phyloP scores from a whole-genome alignment of 2,888 invertebrate species.

The Aphidius colemani region DNA sequence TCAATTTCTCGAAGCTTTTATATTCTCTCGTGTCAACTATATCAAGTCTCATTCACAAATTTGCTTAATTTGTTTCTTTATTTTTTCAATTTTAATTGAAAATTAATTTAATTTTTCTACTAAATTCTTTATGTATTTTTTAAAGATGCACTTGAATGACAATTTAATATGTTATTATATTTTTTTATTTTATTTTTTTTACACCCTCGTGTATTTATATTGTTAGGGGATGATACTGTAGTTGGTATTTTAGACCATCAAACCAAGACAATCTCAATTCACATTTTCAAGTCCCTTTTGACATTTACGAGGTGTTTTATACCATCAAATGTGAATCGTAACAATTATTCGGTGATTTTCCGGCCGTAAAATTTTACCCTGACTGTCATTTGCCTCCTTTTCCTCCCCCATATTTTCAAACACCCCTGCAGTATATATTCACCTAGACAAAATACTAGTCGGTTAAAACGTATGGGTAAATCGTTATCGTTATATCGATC shows the following conservation, averaged over 20 bases:
- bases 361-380: conserved; percentile 57
- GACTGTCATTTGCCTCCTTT: conserved; percentile 29
- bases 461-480: too few relatives aligned
- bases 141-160: neutral
- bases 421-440: neutral
- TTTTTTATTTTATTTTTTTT: neutral
- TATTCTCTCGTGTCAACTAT: conserved; percentile 18
- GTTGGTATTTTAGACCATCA: conserved; percentile 14
- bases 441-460: neutral
- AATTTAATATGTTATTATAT: neutral
- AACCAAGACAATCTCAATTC: conserved; percentile 16
- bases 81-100: conserved; percentile 8
- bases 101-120: conserved; percentile 11
- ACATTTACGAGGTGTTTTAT: conserved; percentile 60
- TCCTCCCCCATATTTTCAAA: conserved; percentile 4
- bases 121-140: too few relatives aligned
- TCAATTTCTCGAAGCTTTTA: conserved; percentile 24
- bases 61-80: conserved; percentile 3
- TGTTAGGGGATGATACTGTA: neutral
- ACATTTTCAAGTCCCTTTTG: conserved; percentile 34
- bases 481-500: too few relatives aligned
- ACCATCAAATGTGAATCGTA: conserved; percentile 57
- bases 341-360: conserved; percentile 59
- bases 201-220: neutral
- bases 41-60: conserved; percentile 12